Conservation (phyloP, 2,797 vertebrate species). For the Myripristis jacobus region DNA sequence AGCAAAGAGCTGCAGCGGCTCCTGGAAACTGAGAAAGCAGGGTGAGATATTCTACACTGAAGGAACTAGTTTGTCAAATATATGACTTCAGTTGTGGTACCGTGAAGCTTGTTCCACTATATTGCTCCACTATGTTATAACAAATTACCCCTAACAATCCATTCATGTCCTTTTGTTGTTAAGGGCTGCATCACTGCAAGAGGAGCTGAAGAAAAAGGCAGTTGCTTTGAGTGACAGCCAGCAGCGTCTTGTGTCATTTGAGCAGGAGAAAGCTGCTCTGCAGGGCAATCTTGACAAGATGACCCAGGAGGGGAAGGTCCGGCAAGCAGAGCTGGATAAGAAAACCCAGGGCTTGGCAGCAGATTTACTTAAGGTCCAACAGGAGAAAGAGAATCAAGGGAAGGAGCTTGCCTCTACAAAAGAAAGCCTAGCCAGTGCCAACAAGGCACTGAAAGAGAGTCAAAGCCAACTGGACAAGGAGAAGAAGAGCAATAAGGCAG, state of each 20-base stretch:
- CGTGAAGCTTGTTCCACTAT: too few relatives aligned
- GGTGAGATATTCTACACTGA: slow-evolving; percentile 79
- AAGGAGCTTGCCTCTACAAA: slow-evolving; percentile 86
- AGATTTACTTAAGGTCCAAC: slow-evolving; percentile 84
- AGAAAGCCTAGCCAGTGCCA: slow-evolving; percentile 85
- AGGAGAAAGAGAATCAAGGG: slow-evolving; percentile 83
- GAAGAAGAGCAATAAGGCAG: slow-evolving; percentile 85
- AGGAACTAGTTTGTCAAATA: background rate
- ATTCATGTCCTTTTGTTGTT: slow-evolving; percentile 11
- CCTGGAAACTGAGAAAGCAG: slow-evolving; percentile 88
- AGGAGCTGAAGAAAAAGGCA: slow-evolving; percentile 89
- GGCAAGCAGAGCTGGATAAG: slow-evolving; percentile 83
- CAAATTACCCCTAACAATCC: background rate
- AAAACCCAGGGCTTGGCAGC: slow-evolving; percentile 80
- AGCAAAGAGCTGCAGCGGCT: slow-evolving; percentile 86
- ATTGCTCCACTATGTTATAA: slow-evolving; percentile 2
- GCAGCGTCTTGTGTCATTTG: slow-evolving; percentile 82
- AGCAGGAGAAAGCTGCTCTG: slow-evolving; percentile 84
- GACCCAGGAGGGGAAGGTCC: slow-evolving; percentile 82
- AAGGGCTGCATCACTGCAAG: slow-evolving; percentile 78
- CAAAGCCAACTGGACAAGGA: slow-evolving; percentile 89
- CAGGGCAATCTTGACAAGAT: slow-evolving; percentile 86
- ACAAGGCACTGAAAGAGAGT: slow-evolving; percentile 86
- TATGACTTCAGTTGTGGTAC: background rate
- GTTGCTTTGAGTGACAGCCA: slow-evolving; percentile 83